Conservation (phyloP, 2,113 vertebrate genomes). For the Cyanocitta stelleri region DNA sequence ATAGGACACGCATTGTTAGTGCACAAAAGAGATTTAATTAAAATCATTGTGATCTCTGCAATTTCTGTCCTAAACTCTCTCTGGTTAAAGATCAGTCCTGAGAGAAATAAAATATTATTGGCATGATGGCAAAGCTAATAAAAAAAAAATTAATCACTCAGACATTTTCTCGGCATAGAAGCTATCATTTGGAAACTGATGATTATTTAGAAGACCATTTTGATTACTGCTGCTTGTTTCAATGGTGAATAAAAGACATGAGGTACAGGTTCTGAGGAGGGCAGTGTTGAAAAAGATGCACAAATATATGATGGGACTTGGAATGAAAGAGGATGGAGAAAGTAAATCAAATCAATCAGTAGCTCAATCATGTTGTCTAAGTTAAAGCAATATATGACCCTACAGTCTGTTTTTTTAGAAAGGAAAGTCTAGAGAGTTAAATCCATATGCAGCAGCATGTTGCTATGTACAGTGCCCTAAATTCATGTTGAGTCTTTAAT, state of each 20-base stretch:
- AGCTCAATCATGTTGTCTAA: not conserved
- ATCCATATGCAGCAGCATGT: rapidly evolving
- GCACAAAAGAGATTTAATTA: not conserved
- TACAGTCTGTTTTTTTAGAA: not conserved
- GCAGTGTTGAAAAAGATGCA: not conserved
- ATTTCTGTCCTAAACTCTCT: not conserved
- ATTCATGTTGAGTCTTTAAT: not conserved
- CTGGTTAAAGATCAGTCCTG: not conserved
- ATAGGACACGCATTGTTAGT: not conserved
- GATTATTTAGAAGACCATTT: not conserved
- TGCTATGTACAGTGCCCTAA: not conserved
- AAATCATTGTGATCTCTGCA: not conserved
- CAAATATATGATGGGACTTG: not conserved
- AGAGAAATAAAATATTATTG: not conserved
- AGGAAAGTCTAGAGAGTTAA: not conserved
- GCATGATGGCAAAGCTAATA: not conserved
- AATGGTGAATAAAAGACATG: not conserved
- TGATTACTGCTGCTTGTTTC: not conserved
- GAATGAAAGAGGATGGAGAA: not conserved
- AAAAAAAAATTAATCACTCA: not conserved
- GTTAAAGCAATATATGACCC: not conserved
- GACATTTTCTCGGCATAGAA: not conserved
- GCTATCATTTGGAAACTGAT: not conserved
- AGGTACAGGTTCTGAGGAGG: not conserved
- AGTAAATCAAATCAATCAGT: not conserved